Percentiles rank a stretch among this genome's conserved stretches.
Evolutionary conservation across 2,797 vertebrate species (phyloP).

Genomic region (Urocyon cinereoargenteus): DNA sequence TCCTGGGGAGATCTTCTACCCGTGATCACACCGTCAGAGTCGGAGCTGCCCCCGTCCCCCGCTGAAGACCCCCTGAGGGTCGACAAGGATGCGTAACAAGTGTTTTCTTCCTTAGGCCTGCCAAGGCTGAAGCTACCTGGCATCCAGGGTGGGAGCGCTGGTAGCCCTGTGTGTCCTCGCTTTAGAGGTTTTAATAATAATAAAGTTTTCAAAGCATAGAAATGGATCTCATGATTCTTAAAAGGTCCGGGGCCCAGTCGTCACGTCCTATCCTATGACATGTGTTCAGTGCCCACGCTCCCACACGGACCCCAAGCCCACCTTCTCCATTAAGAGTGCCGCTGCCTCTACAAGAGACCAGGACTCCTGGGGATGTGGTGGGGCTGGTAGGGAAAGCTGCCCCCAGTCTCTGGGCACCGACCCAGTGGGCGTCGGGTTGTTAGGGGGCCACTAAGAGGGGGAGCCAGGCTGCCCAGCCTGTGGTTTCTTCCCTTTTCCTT

Average conservation of each 20-base stretch:
- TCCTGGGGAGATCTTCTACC: slow-evolving; percentile 93
- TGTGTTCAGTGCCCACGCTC: neutral
- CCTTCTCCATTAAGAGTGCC: neutral
- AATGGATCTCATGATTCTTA: slow-evolving; percentile 58
- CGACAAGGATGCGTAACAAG: slow-evolving; percentile 34
- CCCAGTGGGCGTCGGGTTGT: slow-evolving; percentile 34
- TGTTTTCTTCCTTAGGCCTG: neutral
- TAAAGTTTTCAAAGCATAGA: slow-evolving; percentile 57
- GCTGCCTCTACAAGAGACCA: neutral
- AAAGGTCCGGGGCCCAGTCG: neutral
- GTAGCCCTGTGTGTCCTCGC: neutral
- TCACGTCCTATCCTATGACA: neutral
- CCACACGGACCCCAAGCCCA: neutral
- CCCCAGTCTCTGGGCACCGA: slow-evolving; percentile 57
- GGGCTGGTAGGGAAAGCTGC: neutral
- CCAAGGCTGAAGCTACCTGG: slow-evolving; percentile 32
- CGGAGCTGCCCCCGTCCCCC: neutral
- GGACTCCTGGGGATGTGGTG: neutral
- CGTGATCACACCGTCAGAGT: slow-evolving; percentile 48
- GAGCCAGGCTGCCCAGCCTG: neutral
- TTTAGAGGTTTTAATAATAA: slow-evolving; percentile 68
- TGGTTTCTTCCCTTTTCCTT: neutral
- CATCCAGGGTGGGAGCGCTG: slow-evolving; percentile 54
- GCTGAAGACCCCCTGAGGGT: neutral
- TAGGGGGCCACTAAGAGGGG: neutral